Conservation (phyloP, 2,113 vertebrate genomes). For the Ameiurus melas region DNA sequence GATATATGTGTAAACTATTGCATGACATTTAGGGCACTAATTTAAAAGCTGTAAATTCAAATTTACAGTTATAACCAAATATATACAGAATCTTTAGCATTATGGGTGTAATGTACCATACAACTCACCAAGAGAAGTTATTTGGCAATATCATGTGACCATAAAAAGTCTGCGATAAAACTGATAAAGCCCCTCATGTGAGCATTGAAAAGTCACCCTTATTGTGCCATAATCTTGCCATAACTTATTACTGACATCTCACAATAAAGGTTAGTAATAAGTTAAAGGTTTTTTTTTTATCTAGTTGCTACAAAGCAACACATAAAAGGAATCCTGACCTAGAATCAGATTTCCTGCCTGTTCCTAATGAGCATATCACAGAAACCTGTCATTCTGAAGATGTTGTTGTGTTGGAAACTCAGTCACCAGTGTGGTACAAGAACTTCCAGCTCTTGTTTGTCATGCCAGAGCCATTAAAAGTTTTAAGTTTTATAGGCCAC, state of each 20-base stretch:
- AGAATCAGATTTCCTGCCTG: not conserved
- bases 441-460: not conserved
- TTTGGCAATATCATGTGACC: not conserved
- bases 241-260: not conserved
- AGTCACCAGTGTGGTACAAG: not conserved
- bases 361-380: not conserved
- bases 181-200: not conserved
- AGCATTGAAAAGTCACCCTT: not conserved
- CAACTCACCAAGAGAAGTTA: not conserved
- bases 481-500: conserved; percentile 56
- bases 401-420: not conserved
- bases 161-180: not conserved
- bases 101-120: not conserved
- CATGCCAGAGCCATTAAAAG: not conserved
- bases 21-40: not conserved
- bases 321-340: too few species aligned
- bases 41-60: not conserved
- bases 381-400: not conserved
- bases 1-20: not conserved
- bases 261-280: not conserved
- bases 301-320: not conserved
- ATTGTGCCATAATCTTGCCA: not conserved
- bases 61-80: not conserved
- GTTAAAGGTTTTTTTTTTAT: not conserved
- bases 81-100: not conserved